Evolutionary conservation across 2,797 vertebrate genomes (phyloP), one percentile per base, ranked within the genome.

Genomic region (Labroides dimidiatus): DNA sequence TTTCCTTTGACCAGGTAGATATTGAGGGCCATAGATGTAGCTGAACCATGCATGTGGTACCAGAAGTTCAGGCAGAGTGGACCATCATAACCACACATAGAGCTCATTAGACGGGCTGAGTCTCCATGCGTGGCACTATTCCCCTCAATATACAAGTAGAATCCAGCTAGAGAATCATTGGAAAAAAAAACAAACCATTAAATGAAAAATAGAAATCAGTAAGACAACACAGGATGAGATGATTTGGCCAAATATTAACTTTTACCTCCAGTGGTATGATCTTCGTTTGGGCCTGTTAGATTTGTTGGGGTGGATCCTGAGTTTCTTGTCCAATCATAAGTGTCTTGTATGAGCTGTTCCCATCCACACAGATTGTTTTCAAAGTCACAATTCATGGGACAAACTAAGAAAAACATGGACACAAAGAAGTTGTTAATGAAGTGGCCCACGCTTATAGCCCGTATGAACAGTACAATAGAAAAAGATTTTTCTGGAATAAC

Each of bases 181-280:
- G 50, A 47, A 59, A 39, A 7, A 3, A 15, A 2, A 69, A 0
- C 51, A 21, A 2, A 71, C 0, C 51, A 21, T 75, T 36, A 64
- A 17, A 61, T 21, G 4, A 57, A 45, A 30, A 45, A 58, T 44
- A 16, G 37, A 23, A 70, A 19, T 11, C 30, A 54, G 10, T 21
- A 45, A 7, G 43, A 19, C 6, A 62, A 24, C n/a, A 39, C 8
- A 49, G 36, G 14, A 63, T 44, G 30, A 61, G 16, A 36, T 52
- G 27, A 20, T 42, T 11, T 68, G 7, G 36, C 21, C 13, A 16
- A 17, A 60, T 0, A 9, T 16, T 23, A 10, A 11, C 16, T 76
- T 85, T 87, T 87, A 95, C 95, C 92, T 92, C 93, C 94, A 15
- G 91, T 93, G 0, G 95, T 96, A 90, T 96, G 95, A 82, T 96